Percentiles rank a stretch among this genome's conserved stretches.
phyloP scores from a whole-genome alignment of 2,888 invertebrate genomes.

The Drosophila parthenogenetica region DNA sequence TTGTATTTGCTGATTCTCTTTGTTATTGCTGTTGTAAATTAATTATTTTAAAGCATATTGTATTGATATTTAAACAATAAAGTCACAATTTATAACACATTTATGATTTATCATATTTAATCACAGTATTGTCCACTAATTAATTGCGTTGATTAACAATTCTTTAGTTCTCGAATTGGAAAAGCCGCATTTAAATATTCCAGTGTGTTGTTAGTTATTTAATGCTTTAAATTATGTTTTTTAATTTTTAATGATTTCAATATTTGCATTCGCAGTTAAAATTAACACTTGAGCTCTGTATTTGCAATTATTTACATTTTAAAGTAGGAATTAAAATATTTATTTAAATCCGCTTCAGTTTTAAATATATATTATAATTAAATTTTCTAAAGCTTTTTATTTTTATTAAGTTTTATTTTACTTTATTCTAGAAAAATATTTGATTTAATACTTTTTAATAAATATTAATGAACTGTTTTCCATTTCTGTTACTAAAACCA shows the following conservation, averaged over 20 bases:
- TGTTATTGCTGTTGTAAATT: slow-evolving; percentile 32
- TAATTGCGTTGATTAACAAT: slow-evolving; percentile 13
- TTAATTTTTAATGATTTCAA: background rate
- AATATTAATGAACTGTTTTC: too few species aligned
- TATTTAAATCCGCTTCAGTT: too few species aligned
- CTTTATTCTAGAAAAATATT: too few species aligned
- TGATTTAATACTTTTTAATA: too few species aligned
- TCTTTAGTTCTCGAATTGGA: background rate
- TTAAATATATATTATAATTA: too few species aligned
- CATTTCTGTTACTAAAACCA: too few species aligned
- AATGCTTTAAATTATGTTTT: background rate
- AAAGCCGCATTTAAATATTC: background rate
- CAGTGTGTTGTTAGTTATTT: background rate
- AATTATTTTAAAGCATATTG: slow-evolving; percentile 23
- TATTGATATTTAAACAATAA: slow-evolving; percentile 13
- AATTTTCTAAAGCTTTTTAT: too few species aligned
- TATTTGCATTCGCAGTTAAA: background rate
- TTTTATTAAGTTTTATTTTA: too few species aligned
- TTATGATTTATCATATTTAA: slow-evolving; percentile 16
- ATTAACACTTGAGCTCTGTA: too few species aligned
- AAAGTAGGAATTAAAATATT: too few species aligned
- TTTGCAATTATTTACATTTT: too few species aligned
- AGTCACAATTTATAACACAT: slow-evolving; percentile 24
- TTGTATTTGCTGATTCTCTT: slow-evolving; percentile 24
- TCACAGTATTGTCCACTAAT: slow-evolving; percentile 3